Percentiles rank a stretch among this genome's conserved stretches.
Evolutionary conservation across 2,113 vertebrate genomes (phyloP).

Genomic region (Zosterops japonicus): DNA sequence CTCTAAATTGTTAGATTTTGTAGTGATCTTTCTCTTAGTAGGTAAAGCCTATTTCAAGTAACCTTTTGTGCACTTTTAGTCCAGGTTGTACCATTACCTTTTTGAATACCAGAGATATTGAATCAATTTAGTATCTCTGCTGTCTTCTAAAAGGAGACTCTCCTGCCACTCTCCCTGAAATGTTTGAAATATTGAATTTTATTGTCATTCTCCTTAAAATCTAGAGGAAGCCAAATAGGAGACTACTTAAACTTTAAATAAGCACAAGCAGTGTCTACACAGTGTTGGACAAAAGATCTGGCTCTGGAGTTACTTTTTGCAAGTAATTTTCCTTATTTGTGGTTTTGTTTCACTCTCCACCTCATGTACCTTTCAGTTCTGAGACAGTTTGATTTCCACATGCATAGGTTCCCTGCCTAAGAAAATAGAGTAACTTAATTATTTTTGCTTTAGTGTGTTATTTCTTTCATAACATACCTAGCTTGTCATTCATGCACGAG

Average conservation of each 20-base stretch:
- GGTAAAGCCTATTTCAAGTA: neutral
- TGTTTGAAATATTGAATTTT: neutral
- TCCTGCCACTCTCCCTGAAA: neutral
- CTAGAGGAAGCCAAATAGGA: neutral
- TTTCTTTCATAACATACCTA: neutral
- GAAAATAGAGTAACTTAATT: neutral
- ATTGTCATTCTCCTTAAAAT: neutral
- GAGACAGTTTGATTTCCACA: neutral
- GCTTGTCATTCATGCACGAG: neutral
- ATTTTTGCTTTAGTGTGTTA: neutral
- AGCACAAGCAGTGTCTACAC: neutral
- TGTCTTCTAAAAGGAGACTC: neutral
- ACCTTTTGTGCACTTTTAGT: neutral
- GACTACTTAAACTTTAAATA: neutral
- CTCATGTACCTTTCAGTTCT: neutral
- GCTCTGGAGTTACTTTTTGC: neutral
- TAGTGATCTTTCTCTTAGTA: neutral
- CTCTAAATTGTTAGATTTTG: neutral
- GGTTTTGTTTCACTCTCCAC: neutral
- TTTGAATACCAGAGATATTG: neutral
- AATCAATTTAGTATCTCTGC: neutral
- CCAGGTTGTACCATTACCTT: neutral
- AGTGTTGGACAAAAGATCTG: neutral
- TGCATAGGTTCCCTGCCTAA: neutral
- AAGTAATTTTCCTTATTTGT: neutral